Base-by-base conservation (phyloP, 2,113 vertebrate species). In the Hystrix brachyura region DNA sequence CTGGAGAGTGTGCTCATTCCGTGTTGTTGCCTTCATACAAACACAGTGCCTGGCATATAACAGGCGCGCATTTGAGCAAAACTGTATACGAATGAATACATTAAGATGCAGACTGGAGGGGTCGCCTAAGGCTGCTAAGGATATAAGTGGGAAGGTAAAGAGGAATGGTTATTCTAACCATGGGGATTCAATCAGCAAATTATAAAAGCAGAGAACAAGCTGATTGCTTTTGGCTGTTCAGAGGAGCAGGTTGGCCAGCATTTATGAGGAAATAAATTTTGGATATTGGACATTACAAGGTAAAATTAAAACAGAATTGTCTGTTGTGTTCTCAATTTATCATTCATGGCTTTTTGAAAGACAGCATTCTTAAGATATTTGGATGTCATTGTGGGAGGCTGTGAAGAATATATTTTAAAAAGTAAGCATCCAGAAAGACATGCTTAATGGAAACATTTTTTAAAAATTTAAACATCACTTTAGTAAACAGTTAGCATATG, bases 381-480 rank as follows among this genome's bases (percentile, higher is more conserved):
- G 89, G 76, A 91, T 83, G 19, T 82, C 79, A 78, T 1, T n/a
- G 55, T 94, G 29, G 57, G 80, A 95, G 74, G 38, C 43, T 80
- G 17, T 96, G 90, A 95, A 97, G 94, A 93, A 69, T 83, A 87
- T 32, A 87, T 76, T 91, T 93, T 27, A 51, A 90, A 93, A 89
- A 59, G 57, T 81, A 91, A 80, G 74, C 8, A 21, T 93, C 80
- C 87, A 83, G 57, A 78, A 38, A 85, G 69, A 48, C 79, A 76
- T 88, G 46, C 57, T 83, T 93, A 74, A 79, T 86, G 59, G 86
- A 89, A 85, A 90, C 12, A 76, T 93, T 74, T 94, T 74, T 91
- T 15, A 51, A 90, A 92, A 92, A 94, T 91, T 64, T 84, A 96
- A 94, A 82, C 19, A 83, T 93, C 87, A 80, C 46, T 96, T 72